Conservation (phyloP, 2,797 vertebrate species). For the Catostomus latipinnis region DNA sequence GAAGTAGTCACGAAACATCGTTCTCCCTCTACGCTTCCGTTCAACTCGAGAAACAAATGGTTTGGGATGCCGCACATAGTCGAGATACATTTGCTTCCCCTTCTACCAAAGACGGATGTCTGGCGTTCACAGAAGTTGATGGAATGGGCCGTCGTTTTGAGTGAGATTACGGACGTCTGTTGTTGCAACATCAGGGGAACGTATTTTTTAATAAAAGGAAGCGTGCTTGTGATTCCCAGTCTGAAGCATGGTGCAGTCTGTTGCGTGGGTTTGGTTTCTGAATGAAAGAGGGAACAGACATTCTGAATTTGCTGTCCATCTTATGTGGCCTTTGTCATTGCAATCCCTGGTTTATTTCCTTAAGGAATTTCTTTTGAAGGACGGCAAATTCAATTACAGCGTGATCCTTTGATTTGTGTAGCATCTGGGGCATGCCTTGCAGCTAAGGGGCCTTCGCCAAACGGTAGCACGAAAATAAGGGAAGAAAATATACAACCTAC, state of each 20-base stretch:
- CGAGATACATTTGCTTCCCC: not conserved
- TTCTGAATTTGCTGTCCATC: not conserved
- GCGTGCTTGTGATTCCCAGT: slow-evolving; percentile 41
- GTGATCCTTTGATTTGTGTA: slow-evolving; percentile 48
- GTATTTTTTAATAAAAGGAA: slow-evolving; percentile 39
- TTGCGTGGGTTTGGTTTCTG: slow-evolving; percentile 58
- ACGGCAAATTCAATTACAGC: slow-evolving; percentile 44
- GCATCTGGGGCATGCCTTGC: slow-evolving; percentile 27
- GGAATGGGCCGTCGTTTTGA: slow-evolving; percentile 14
- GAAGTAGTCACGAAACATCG: slow-evolving; percentile 5
- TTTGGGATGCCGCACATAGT: not conserved
- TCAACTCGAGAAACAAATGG: not conserved
- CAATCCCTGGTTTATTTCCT: slow-evolving; percentile 13
- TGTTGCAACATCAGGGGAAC: slow-evolving; percentile 44
- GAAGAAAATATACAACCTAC: not conserved
- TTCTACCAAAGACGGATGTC: slow-evolving; percentile 21
- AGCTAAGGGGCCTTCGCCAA: not conserved
- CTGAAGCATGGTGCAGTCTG: slow-evolving; percentile 50
- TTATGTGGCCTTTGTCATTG: not conserved
- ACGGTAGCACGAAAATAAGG: not conserved
- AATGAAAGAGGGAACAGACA: slow-evolving; percentile 46
- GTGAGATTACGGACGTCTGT: slow-evolving; percentile 41
- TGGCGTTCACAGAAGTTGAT: slow-evolving; percentile 18
- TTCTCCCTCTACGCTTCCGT: not conserved
- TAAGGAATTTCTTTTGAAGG: slow-evolving; percentile 36